Evolutionary conservation across 2,888 invertebrate species (phyloP).

Genomic region (Stegophylla sp.): DNA sequence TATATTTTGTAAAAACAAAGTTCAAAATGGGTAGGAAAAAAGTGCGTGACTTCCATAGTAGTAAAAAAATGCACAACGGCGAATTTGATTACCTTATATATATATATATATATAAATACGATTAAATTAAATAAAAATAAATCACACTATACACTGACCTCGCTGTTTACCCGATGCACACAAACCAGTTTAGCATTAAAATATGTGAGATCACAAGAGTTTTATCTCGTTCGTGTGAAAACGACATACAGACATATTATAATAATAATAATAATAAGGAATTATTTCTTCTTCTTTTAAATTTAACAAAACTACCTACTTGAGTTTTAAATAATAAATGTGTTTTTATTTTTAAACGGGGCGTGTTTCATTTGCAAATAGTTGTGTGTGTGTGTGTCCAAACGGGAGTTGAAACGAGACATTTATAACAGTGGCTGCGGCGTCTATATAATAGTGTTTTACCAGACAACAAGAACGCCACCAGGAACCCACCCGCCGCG

Average conservation of each 20-base stretch:
- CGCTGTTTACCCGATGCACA: background rate
- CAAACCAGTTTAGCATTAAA: background rate
- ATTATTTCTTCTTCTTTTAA: background rate
- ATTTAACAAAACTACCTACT: background rate
- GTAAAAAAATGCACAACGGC: background rate
- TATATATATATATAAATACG: background rate
- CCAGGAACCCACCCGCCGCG: slow-evolving; percentile 44
- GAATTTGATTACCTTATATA: background rate
- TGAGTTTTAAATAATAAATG: slow-evolving; percentile 37
- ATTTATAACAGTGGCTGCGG: slow-evolving; percentile 23
- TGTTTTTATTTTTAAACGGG: slow-evolving; percentile 28
- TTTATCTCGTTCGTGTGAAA: slow-evolving; percentile 14
- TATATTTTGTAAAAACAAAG: background rate
- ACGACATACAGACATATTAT: no score
- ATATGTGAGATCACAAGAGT: background rate
- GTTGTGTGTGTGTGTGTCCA: background rate
- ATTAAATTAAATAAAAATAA: background rate
- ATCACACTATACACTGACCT: background rate
- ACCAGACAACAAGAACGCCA: background rate
- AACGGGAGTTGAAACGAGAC: slow-evolving; percentile 31
- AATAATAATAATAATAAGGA: background rate
- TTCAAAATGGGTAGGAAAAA: background rate
- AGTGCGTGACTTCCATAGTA: background rate
- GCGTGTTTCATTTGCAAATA: slow-evolving; percentile 36
- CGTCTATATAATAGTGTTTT: slow-evolving; percentile 11